Evolutionary conservation across 53 echinoderm and acorn worm genomes (phyloP), one percentile per base, ranked within the genome.

Genomic region (Stichopus horrens): DNA sequence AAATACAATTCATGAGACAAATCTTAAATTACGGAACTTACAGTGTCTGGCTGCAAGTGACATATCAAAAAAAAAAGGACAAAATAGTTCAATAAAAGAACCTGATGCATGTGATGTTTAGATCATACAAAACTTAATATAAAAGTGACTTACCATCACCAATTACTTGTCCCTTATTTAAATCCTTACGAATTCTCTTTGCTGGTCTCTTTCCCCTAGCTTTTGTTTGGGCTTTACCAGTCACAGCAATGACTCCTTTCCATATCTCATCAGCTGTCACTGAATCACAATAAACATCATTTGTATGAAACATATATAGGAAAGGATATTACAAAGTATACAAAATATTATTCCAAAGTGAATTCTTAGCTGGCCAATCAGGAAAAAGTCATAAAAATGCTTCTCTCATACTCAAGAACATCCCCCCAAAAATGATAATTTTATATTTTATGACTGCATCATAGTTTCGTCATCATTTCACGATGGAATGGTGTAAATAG

Each of bases 181-280:
- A 93, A 92, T 97, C 94, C 82, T 97, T 97, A 79, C 79, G 90
- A 37, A 89, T 76, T 81, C 94, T 90, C 86, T 89, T 94, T n/a
- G 92, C 91, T 20, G 98, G 94, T 63, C 92, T 86, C 78, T 97
- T 97, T 73, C 98, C 98, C 88, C 98, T 88, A 20, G 95, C 98
- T 79, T 97, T 97, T 11, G 92, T 94, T 16, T 94, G 94, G 54
- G 94, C 94, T 73, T 97, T 97, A 6, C 98, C 98, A 14, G 98
- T 95, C 9, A 90, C 86, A 76, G 98, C 98, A 77, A 94, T n/a
- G 80, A 95, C 93, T 77, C 98, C 94, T 73, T 95, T 95, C 98
- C 98, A 97, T 68, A 97, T 86, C 80, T 95, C 91, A 89, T 97
- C 93, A 75, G 98, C 94, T 76, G 98, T 93, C 86, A 95, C 98